Conservation (phyloP, 37 sponge, comb jelly and placozoan genomes). For the Amphimedon queenslandica region DNA sequence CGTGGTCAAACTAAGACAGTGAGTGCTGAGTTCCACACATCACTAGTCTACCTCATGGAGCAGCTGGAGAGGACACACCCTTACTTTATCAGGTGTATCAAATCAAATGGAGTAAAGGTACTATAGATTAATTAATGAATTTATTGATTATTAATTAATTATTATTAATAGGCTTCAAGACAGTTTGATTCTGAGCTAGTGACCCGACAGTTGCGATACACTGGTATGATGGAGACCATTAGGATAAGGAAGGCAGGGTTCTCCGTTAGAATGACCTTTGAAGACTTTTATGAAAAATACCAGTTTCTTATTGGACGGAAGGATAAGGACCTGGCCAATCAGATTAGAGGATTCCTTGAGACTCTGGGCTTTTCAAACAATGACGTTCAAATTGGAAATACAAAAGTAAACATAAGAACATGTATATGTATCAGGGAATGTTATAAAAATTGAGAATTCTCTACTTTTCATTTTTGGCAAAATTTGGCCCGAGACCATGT, state of each 20-base stretch:
- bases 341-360: constrained; percentile 46
- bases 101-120: constrained; percentile 81
- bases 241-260: constrained; percentile 91
- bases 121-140: background rate
- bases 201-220: constrained; percentile 86
- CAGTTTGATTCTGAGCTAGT: constrained; percentile 86
- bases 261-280: constrained; percentile 77
- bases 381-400: constrained; percentile 68
- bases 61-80: constrained; percentile 80
- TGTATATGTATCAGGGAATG: too few species aligned
- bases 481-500: too few species aligned
- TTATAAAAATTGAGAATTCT: too few species aligned
- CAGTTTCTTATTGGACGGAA: constrained; percentile 63
- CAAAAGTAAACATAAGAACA: constrained; percentile 40
- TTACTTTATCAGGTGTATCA: constrained; percentile 93
- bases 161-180: constrained; percentile 41
- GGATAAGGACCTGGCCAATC: constrained; percentile 25
- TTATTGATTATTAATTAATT: background rate
- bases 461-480: too few species aligned
- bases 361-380: constrained; percentile 33
- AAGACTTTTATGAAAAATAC: constrained; percentile 82
- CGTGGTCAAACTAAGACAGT: constrained; percentile 72
- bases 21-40: constrained; percentile 81
- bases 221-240: constrained; percentile 96
- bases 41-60: constrained; percentile 83